phyloP scores from a whole-genome alignment of 1,140 invertebrate genomes.

The Drosophila jambulina region DNA sequence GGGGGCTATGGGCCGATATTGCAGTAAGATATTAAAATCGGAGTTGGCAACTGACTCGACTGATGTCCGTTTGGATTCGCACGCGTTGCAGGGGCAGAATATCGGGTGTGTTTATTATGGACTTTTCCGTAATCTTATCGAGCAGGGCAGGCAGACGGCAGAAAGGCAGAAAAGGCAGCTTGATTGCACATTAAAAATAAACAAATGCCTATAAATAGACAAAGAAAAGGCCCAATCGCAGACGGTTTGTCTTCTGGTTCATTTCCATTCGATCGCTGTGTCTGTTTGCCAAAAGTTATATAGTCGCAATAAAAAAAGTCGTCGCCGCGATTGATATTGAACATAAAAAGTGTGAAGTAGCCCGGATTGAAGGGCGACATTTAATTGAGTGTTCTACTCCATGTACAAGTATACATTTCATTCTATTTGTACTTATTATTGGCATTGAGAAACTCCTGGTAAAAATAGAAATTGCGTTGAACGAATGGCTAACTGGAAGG shows the following conservation, averaged over 20 bases:
- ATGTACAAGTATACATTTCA: conserved; percentile 17
- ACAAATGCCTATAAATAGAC: conserved; percentile 70
- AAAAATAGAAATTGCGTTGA: conserved; percentile 25
- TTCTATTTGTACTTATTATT: conserved; percentile 9
- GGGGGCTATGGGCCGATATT: conserved; percentile 10
- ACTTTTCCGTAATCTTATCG: conserved; percentile 70
- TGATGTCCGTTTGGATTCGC: conserved; percentile 42
- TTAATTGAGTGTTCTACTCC: conserved; percentile 22
- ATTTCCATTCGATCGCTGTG: conserved; percentile 19
- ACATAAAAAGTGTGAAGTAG: conserved; percentile 23
- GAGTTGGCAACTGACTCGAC: conserved; percentile 18
- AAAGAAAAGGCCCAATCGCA: conserved; percentile 19
- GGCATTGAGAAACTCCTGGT: conserved; percentile 26
- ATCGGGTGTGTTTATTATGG: conserved; percentile 43
- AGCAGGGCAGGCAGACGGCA: conserved; percentile 20
- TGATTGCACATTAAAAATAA: conserved; percentile 77
- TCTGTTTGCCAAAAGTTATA: conserved; percentile 23
- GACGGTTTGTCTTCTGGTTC: conserved; percentile 47
- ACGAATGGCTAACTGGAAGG: neutral
- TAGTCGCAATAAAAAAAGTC: conserved; percentile 24
- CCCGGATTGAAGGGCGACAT: conserved; percentile 29
- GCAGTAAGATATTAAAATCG: conserved; percentile 35
- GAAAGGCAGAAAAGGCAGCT: conserved; percentile 26
- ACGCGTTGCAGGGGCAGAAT: conserved; percentile 12
- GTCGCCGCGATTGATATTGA: conserved; percentile 28